Evolutionary conservation across 2,113 vertebrate genomes (phyloP), one percentile per base, ranked within the genome.

Genomic region (Nicator chloris): DNA sequence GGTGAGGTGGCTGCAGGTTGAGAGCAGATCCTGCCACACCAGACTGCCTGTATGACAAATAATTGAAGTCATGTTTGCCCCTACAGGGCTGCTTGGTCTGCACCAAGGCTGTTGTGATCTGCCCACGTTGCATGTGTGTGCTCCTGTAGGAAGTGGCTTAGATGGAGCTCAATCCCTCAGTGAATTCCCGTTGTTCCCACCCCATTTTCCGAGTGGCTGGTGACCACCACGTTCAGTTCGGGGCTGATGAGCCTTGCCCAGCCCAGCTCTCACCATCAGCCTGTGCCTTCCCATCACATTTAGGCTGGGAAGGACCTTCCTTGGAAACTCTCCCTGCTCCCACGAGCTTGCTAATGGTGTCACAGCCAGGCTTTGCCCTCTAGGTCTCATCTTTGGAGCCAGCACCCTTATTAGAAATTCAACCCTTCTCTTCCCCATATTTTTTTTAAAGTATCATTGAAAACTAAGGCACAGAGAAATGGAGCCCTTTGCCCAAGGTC

Each of bases 401-500:
- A 44, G 49, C 69, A 63, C 10, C 33, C 11, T 4, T 63, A 54
- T 80, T 86, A 93, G 79, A 88, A 92, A 90, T 44, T 39, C 30
- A 61, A 24, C 28, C n/a, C 13, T 11, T 86, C 27, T 93, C 30
- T 59, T 8, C 10, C 7, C 7, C 20, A 6, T 35, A 14, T 21
- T 31, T 56, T 73, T 82, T 56, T 33, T 2, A 1, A 72, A 57
- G 51, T 72, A 60, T 94, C 49, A 59, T 60, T 63, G 76, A 91
- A 93, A 87, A 82, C n/a, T 15, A 61, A 94, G 64, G 69, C 60
- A 27, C 15, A 19, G 85, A 86, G 76, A 68, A 86, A 50, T 37
- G 50, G 47, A 94, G 59, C 78, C 53, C 85, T 93, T 91, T 95
- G 91, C 73, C 80, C 90, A 84, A 92, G 86, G 92, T 93, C 71